Evolutionary conservation across 2,797 vertebrate genomes (phyloP), one percentile per base, ranked within the genome.

Genomic region (Sarcophilus harrisii): DNA sequence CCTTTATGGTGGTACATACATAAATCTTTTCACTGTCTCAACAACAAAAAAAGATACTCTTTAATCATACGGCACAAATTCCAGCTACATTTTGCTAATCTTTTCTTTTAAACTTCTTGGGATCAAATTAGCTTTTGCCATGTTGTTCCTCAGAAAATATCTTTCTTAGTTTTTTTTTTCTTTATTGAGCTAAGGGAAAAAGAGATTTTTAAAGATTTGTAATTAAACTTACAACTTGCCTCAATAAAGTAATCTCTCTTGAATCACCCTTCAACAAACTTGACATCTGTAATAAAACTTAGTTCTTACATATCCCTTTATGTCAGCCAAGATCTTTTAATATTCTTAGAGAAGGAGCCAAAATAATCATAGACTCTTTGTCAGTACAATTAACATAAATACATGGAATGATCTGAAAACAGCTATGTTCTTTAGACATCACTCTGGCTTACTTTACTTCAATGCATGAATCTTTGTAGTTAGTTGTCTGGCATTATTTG

Each of bases 21-120:
- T 98, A 98, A 98, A 98, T 98, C 98, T 98, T 98, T 96, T 90
- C 96, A 97, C 95, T 91, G 38, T 98, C 96, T 97, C 94, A 92
- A 94, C 91, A 96, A 57, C 57, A 57, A 57, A 95, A 97, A 97
- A 96, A 94, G 54, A 59, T 91, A 58, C 96, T 96, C 54, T 27
- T 38, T 98, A 97, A 96, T 97, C 96, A 89, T 93, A 96, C 57
- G 89, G 91, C 55, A 58, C 58, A 57, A 38, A 28, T 58, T 91
- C 60, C 10, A 21, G 52, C 57, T 8, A 0, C 92, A 96, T 96
- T 96, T 97, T 96, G 81, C 81, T 81, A 87, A 92, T 94, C 54
- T n/a, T 92, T 93, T 92, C 52, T 90, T 92, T 96, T 94, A 89
- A 95, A 97, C 59, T 91, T 92, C 73, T 92, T 49, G n/a, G 29